phyloP scores from a whole-genome alignment of 1,140 invertebrate genomes.

The Diachasmimorpha longicaudata region DNA sequence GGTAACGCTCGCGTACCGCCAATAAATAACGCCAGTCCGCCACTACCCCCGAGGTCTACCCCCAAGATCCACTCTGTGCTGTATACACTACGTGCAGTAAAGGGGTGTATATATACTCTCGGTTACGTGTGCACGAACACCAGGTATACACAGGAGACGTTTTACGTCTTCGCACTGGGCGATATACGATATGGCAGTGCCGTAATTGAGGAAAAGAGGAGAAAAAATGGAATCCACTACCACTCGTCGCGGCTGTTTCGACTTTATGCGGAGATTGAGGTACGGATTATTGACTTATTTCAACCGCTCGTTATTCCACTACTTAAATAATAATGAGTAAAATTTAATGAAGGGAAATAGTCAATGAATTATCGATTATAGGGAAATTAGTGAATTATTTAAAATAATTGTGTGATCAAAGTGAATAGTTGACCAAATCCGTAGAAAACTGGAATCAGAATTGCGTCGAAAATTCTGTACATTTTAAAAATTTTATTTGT shows the following conservation, averaged over 20 bases:
- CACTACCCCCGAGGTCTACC: neutral
- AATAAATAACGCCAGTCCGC: constrained; percentile 45
- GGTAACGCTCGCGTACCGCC: constrained; percentile 36
- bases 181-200: constrained; percentile 15
- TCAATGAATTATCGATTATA: too few relatives aligned
- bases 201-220: neutral
- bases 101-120: neutral
- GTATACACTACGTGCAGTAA: constrained; percentile 23
- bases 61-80: constrained; percentile 45
- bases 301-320: too few relatives aligned
- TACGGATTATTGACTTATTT: too few relatives aligned
- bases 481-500: too few relatives aligned
- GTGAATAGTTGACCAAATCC: too few relatives aligned
- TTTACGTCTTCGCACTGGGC: constrained; percentile 1
- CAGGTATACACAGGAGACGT: neutral
- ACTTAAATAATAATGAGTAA: too few relatives aligned
- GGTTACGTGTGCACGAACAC: neutral
- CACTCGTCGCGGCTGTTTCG: neutral
- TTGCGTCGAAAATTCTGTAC: too few relatives aligned
- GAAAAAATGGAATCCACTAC: neutral
- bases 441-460: too few relatives aligned
- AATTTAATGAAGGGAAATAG: too few relatives aligned
- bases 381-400: too few relatives aligned
- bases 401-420: too few relatives aligned
- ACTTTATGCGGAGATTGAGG: neutral